Percentiles rank a stretch among this genome's conserved stretches.
phyloP scores from a whole-genome alignment of 2,113 vertebrate genomes.

The Lophochroa leadbeateri region DNA sequence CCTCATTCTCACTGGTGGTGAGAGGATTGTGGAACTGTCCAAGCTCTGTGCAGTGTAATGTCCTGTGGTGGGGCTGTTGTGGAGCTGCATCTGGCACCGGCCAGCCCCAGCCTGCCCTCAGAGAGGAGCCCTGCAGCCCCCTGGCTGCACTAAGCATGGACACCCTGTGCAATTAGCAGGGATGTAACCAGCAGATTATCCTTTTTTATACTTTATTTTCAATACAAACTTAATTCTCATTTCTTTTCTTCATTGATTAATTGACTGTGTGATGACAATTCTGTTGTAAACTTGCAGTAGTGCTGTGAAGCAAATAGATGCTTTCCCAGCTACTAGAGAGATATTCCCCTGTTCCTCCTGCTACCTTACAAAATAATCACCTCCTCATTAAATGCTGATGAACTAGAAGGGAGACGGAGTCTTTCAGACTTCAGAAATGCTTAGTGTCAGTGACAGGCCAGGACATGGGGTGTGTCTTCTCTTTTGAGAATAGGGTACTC shows the following conservation, averaged over 20 bases:
- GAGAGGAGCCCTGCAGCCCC: no score
- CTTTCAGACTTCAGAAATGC: not conserved
- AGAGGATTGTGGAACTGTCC: no score
- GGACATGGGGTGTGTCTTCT: not conserved
- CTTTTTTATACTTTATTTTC: not conserved
- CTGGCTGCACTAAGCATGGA: fast-evolving
- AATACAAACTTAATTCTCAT: not conserved
- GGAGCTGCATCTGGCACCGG: fast-evolving
- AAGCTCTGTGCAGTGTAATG: fast-evolving
- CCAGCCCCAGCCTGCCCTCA: not conserved
- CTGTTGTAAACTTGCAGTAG: not conserved
- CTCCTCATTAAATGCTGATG: not conserved
- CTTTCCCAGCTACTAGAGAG: not conserved
- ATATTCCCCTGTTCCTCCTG: not conserved
- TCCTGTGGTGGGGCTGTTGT: fast-evolving
- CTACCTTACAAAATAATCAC: not conserved
- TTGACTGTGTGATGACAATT: not conserved
- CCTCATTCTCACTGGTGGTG: fast-evolving
- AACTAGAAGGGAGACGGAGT: not conserved
- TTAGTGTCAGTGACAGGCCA: not conserved
- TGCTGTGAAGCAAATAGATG: not conserved
- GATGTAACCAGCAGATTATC: not conserved
- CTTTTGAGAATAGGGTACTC: not conserved
- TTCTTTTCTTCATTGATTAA: not conserved
- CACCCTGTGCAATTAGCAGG: fast-evolving